Evolutionary conservation across 2,797 vertebrate genomes (phyloP), one percentile per base, ranked within the genome.

Genomic region (Neosalanx taihuensis): DNA sequence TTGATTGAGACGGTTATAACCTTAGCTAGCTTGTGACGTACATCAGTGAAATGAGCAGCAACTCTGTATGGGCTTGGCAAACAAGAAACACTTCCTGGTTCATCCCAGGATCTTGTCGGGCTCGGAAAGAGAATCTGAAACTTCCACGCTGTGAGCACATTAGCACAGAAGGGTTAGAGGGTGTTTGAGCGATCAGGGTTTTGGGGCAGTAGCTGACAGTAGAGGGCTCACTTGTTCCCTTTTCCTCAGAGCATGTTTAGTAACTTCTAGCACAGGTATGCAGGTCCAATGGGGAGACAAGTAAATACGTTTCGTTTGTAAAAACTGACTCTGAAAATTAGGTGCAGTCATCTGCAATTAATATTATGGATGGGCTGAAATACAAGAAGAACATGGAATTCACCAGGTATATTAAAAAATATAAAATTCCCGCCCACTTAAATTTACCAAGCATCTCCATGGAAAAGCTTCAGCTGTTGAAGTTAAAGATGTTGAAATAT

Each of bases 181-280:
- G 76, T 12, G 56, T 46, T 10, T 13, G 23, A 17, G 64, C 73
- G 6, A 63, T 31, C 29, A 30, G 64, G 20, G 61, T 49, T 29
- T 64, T 41, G 56, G 56, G 56, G 68, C 63, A 53, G 58, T 1
- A 68, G 67, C 74, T 72, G 76, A 83, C 87, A 86, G 83, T 67
- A 87, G 84, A 85, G 82, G 80, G 90, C 82, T 84, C 87, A 71
- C 83, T 82, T 86, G 81, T 80, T 77, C 84, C 70, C 64, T 46
- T 46, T 33, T 70, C 30, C 67, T 29, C 58, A 33, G 31, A 67
- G 0, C 10, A 73, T 62, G 67, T 35, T 33, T 64, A 81, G 75
- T 61, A 37, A 15, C 71, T 66, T 23, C 59, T 74, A 73, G 73
- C 26, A 62, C 74, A 79, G 72, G 15, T 63, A 57, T 61, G 78